A percentile compares a stretch with the other conserved stretches of the same genome.
Conservation (phyloP, 1,140 invertebrate genomes). For the Musca domestica region DNA sequence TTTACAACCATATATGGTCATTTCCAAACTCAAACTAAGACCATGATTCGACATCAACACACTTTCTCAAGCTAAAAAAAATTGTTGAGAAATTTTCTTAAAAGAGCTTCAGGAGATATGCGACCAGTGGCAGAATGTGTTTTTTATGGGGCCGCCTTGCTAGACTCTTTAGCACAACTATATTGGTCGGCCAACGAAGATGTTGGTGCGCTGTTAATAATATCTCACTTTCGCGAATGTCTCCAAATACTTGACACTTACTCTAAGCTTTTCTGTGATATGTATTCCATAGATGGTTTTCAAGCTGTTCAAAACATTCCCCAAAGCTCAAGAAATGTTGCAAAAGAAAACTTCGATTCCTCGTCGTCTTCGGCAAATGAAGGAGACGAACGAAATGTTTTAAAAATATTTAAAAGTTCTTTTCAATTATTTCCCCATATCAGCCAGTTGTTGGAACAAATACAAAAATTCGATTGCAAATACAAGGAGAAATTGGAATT, state of each 20-base stretch:
- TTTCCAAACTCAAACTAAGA: slow-evolving; percentile 43
- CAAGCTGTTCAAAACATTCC: not conserved
- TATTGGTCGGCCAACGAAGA: slow-evolving; percentile 64
- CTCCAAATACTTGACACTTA: slow-evolving; percentile 72
- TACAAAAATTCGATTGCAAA: slow-evolving; percentile 36
- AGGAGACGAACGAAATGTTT: slow-evolving; percentile 29
- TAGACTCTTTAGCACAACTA: slow-evolving; percentile 65
- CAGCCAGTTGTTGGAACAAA: slow-evolving; percentile 43
- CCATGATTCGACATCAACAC: slow-evolving; percentile 40
- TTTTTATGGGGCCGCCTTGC: slow-evolving; percentile 68
- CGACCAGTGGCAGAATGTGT: slow-evolving; percentile 66
- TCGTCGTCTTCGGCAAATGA: slow-evolving; percentile 19
- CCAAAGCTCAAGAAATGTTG: slow-evolving; percentile 29
- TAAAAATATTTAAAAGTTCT: slow-evolving; percentile 44
- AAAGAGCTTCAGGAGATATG: slow-evolving; percentile 15
- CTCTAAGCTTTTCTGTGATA: slow-evolving; percentile 70
- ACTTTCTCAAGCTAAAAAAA: slow-evolving; percentile 30
- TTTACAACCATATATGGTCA: slow-evolving; percentile 43
- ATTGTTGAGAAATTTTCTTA: slow-evolving; percentile 22
- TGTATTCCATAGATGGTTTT: slow-evolving; percentile 65
- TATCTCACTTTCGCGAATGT: slow-evolving; percentile 71
- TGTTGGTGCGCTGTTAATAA: slow-evolving; percentile 64
- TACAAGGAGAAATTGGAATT: slow-evolving; percentile 40
- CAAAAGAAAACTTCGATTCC: slow-evolving; percentile 22
- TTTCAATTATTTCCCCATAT: slow-evolving; percentile 44